A percentile compares a stretch with the other conserved stretches of the same genome.
These are phyloP conservation scores for Volucella zonaria DNA, from an alignment of 2,888 invertebrate genomes.

Conservation along the genomic window DNA sequence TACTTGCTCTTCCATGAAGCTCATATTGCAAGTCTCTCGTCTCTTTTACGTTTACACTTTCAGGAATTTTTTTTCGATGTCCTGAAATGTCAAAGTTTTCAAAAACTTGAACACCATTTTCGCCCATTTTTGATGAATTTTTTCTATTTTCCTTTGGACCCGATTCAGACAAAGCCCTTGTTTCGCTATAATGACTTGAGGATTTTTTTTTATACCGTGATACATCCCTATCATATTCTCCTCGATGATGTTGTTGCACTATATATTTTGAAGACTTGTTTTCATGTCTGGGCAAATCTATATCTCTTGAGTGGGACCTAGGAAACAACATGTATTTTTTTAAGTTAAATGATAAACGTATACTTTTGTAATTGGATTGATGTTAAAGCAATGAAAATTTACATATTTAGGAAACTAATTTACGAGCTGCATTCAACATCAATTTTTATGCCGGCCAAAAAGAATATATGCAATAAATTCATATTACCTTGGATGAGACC, in stretches of 20 bases:
- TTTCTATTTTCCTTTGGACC: slow-evolving; percentile 62
- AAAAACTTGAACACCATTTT: slow-evolving; percentile 58
- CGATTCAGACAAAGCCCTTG: slow-evolving; percentile 47
- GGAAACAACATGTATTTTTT: background rate
- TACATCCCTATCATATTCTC: slow-evolving; percentile 68
- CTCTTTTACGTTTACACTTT: slow-evolving; percentile 82
- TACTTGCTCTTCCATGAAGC: slow-evolving; percentile 80
- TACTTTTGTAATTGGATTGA: background rate
- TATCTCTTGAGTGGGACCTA: slow-evolving; percentile 65
- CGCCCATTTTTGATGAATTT: slow-evolving; percentile 61
- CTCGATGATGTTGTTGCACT: slow-evolving; percentile 80
- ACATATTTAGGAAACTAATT: background rate
- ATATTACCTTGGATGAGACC: slow-evolving; percentile 77
- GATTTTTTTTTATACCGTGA: slow-evolving; percentile 52
- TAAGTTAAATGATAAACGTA: too few species aligned
- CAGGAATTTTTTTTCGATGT: slow-evolving; percentile 50
- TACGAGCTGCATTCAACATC: background rate
- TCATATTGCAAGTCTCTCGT: slow-evolving; percentile 84
- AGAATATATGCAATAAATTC: background rate
- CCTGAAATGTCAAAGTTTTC: slow-evolving; percentile 42
- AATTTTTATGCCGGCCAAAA: background rate
- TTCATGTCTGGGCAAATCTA: slow-evolving; percentile 50
- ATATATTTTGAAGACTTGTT: slow-evolving; percentile 39
- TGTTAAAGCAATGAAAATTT: background rate
- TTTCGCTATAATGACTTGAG: slow-evolving; percentile 53